These are phyloP conservation scores for Montipora cactus DNA, from an alignment of 64 coral and sea anemone species.

Conservation along the genomic window DNA sequence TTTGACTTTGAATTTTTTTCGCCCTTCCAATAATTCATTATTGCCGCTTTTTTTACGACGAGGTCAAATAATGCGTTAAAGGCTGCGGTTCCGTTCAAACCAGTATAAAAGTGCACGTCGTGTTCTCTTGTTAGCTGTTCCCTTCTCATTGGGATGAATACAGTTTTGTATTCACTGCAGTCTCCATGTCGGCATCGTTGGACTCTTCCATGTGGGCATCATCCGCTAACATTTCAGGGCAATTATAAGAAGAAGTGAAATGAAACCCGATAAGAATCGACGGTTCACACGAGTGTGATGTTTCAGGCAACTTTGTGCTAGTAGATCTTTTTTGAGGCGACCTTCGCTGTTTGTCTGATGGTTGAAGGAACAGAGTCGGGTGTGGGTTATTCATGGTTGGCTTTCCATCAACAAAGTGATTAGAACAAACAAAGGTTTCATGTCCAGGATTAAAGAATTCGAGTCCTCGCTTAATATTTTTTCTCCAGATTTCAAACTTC, in stretches of 20 bases:
- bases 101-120: conserved; percentile 33
- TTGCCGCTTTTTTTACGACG: not conserved
- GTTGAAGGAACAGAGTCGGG: conserved; percentile 44
- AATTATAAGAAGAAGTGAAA: conserved; percentile 9
- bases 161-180: not conserved
- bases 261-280: conserved; percentile 15
- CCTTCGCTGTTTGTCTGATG: conserved; percentile 28
- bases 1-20: conserved; percentile 5
- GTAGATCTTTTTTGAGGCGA: conserved; percentile 48
- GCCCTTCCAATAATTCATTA: conserved; percentile 34
- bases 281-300: conserved; percentile 6
- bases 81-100: conserved; percentile 6
- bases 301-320: conserved; percentile 22
- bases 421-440: conserved; percentile 61
- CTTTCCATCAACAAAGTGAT: conserved; percentile 71
- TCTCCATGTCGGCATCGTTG: not conserved
- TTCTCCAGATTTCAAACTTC: conserved; percentile 38
- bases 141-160: conserved; percentile 13
- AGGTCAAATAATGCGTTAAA: conserved; percentile 23
- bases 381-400: conserved; percentile 41
- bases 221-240: not conserved
- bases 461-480: conserved; percentile 43
- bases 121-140: conserved; percentile 37
- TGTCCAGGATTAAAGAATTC: conserved; percentile 47
- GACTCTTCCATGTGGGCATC: conserved; percentile 18